Conservation (phyloP, 2,888 invertebrate genomes). For the Ochlodes sylvanus region DNA sequence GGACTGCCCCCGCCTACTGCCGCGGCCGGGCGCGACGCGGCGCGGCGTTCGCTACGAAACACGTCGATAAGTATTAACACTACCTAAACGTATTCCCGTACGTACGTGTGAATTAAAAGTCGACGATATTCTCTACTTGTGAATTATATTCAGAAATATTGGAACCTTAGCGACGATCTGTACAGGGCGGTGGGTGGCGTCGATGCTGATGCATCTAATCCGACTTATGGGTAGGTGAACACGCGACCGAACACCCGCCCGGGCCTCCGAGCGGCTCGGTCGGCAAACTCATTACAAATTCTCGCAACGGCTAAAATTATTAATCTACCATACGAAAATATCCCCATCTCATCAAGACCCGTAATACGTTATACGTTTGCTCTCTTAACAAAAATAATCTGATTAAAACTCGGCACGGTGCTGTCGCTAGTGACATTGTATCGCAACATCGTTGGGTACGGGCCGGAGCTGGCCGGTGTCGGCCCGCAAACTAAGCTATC, state of each 20-base stretch:
- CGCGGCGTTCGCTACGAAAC: conserved; percentile 26
- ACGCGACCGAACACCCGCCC: too few relatives aligned
- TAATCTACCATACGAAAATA: conserved; percentile 75
- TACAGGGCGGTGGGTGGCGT: conserved; percentile 38
- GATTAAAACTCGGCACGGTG: conserved; percentile 58
- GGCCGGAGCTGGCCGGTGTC: conserved; percentile 7
- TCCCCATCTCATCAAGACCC: conserved; percentile 56
- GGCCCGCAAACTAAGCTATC: not conserved
- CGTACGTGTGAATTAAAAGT: conserved; percentile 37
- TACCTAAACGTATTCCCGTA: conserved; percentile 13
- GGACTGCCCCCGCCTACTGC: conserved; percentile 17
- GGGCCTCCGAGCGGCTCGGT: not conserved
- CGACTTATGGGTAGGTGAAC: conserved; percentile 28
- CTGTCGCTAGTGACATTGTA: conserved; percentile 50
- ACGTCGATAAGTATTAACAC: conserved; percentile 9
- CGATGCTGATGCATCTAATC: conserved; percentile 23
- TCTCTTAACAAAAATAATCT: conserved; percentile 65
- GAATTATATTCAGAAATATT: conserved; percentile 30
- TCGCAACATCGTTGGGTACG: conserved; percentile 52
- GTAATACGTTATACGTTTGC: conserved; percentile 47
- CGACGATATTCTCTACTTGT: conserved; percentile 41
- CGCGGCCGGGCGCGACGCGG: conserved; percentile 22
- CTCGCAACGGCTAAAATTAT: conserved; percentile 54
- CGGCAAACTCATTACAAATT: conserved; percentile 35
- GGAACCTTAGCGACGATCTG: conserved; percentile 39